These are phyloP conservation scores for Oxycera nigricornis DNA, from an alignment of 2,888 invertebrate genomes.

Conservation along the genomic window DNA sequence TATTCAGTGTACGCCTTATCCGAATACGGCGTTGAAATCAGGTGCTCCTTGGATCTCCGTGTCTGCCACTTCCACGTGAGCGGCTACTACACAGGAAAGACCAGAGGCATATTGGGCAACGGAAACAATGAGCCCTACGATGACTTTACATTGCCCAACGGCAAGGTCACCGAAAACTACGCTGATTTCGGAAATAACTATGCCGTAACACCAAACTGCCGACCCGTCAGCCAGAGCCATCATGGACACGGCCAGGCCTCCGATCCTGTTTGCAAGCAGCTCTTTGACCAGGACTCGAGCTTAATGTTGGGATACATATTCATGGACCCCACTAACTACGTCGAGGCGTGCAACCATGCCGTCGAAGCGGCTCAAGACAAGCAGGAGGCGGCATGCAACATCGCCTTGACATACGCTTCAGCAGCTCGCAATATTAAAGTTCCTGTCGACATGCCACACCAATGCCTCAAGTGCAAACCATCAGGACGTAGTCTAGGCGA, in stretches of 20 bases:
- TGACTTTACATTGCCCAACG: conserved; percentile 79
- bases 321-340: conserved; percentile 65
- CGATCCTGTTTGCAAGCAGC: conserved; percentile 68
- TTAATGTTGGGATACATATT: conserved; percentile 64
- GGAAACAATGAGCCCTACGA: conserved; percentile 88
- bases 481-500: conserved; percentile 66
- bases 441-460: conserved; percentile 69
- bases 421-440: conserved; percentile 69
- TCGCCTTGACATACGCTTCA: conserved; percentile 74
- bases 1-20: conserved; percentile 68
- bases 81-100: conserved; percentile 87
- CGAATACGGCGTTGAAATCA: conserved; percentile 69
- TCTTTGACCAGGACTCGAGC: conserved; percentile 72
- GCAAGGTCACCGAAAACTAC: conserved; percentile 70
- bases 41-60: conserved; percentile 69
- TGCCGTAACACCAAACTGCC: conserved; percentile 70
- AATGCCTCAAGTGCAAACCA: conserved; percentile 67
- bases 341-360: conserved; percentile 79
- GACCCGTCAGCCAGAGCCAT: conserved; percentile 55
- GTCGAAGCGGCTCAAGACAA: conserved; percentile 63
- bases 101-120: conserved; percentile 86
- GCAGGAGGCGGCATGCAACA: conserved; percentile 68
- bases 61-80: conserved; percentile 76
- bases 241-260: conserved; percentile 54
- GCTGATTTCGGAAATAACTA: conserved; percentile 78